Conservation (phyloP, 2,888 invertebrate genomes). For the Atrina japonica region DNA sequence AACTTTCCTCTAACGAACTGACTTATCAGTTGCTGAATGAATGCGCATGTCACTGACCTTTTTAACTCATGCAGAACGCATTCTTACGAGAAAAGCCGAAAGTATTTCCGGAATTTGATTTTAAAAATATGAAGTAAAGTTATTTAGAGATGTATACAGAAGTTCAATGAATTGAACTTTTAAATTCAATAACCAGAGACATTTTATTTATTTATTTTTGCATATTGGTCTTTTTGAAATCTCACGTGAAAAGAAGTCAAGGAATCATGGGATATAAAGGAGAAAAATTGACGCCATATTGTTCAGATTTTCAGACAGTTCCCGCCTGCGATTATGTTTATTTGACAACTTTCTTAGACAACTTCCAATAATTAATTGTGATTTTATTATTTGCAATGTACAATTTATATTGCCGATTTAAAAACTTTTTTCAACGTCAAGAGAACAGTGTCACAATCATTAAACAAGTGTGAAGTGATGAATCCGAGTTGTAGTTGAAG, state of each 20-base stretch:
- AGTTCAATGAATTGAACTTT: too few species aligned
- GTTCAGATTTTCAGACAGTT: constrained; percentile 57
- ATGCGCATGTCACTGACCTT: constrained; percentile 66
- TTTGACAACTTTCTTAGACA: constrained; percentile 8
- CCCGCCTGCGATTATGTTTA: constrained; percentile 61
- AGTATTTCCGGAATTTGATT: neutral
- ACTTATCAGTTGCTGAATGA: constrained; percentile 60
- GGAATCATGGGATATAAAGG: constrained; percentile 54
- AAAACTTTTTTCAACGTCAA: neutral
- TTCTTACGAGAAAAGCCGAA: constrained; percentile 20
- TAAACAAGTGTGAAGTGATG: constrained; percentile 24
- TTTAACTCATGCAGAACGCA: constrained; percentile 60
- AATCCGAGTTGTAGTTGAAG: constrained; percentile 17
- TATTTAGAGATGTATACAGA: too few species aligned
- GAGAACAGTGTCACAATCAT: neutral
- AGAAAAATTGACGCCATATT: constrained; percentile 67
- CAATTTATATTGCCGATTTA: neutral
- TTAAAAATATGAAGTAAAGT: too few species aligned
- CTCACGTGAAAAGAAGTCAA: constrained; percentile 43
- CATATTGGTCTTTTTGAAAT: constrained; percentile 24
- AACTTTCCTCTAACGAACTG: constrained; percentile 39
- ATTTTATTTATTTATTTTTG: too few species aligned
- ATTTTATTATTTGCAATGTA: constrained; percentile 10
- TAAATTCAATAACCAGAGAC: too few species aligned
- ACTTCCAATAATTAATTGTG: constrained; percentile 7